phyloP scores from a whole-genome alignment of 53 echinoderm and acorn worm genomes.

The Stichopus horrens region DNA sequence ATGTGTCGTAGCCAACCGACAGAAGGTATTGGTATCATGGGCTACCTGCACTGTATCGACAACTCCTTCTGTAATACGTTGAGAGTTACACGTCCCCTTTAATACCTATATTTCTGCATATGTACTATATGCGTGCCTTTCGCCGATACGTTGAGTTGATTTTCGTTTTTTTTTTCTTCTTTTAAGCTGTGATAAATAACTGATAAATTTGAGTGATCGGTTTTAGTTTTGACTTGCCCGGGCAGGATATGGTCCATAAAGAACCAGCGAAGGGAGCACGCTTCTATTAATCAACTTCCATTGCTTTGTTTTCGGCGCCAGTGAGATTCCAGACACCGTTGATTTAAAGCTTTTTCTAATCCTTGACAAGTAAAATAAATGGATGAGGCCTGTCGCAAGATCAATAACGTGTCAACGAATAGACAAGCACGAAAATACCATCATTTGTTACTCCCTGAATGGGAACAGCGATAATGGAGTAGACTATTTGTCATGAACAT shows the following conservation, averaged over 20 bases:
- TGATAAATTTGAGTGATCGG: constrained; percentile 18
- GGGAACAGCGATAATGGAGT: background rate
- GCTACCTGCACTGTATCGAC: too few relatives aligned
- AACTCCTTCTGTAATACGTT: too few relatives aligned
- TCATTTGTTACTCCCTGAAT: constrained; percentile 18
- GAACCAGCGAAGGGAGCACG: background rate
- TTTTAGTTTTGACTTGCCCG: constrained; percentile 31
- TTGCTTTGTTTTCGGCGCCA: constrained; percentile 30
- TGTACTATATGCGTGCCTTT: too few relatives aligned
- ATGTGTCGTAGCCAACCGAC: too few relatives aligned
- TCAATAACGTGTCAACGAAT: constrained; percentile 28
- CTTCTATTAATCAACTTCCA: constrained; percentile 23
- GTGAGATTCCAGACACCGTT: constrained; percentile 24
- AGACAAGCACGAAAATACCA: background rate
- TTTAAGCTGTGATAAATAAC: background rate
- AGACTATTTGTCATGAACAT: constrained; percentile 18
- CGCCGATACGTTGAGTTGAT: too few relatives aligned
- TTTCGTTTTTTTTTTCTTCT: too few relatives aligned
- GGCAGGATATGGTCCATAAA: constrained; percentile 17
- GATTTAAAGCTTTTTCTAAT: background rate
- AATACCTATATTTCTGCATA: too few relatives aligned
- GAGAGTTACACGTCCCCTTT: too few relatives aligned
- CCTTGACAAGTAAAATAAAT: constrained; percentile 9
- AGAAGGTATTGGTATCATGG: too few relatives aligned
- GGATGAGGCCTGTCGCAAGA: constrained; percentile 25